Base-by-base conservation (phyloP, 2,888 invertebrate species). In the Agriotes lineatus region DNA sequence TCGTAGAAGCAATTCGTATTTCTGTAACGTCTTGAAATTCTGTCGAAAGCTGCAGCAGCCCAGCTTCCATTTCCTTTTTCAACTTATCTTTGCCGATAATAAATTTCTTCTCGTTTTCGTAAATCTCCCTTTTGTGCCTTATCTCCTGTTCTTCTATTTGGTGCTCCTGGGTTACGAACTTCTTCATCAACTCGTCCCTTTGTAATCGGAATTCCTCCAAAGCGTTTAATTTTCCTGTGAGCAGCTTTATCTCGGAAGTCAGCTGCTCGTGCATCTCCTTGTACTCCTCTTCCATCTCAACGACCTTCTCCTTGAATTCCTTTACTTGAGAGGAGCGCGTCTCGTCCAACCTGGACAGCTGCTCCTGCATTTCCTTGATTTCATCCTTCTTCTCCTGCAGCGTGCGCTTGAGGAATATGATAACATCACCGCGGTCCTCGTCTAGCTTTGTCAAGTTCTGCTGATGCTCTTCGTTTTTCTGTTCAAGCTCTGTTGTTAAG, bases 161-260 rank as follows among this genome's bases (percentile, higher is more conserved):
- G 66, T 89, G 86, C 77, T 96, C 95, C 84, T 96, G 93, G 42
- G 88, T 87, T 77, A 93, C 93, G 81, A 93, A 96, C 81, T 94
- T 96, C 73, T 89, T 88, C 89, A 95, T 91, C 52, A 96, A 85
- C 70, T 95, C 92, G 72, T 95, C 93, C 70, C 94, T 88, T 74
- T 96, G 94, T n/a, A 92, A 87, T 75, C 96, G 88, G 84, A 96
- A 97, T 77, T 96, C 96, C 83, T 97, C 96, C 70, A 97, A 83
- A 0, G 96, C 92, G 77, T 95, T 95, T 7, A 97, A 83, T 85
- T 96, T 96, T 33, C 96, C 96, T 77, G 92, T 94, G 78, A 89
- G 80, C 6, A 96, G 85, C 85, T 96, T 95, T 59, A 95, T 94
- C 87, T 96, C 96, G 0, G 95, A 94, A 1, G 91, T 93, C 2